These are phyloP conservation scores for Protobothrops mucrosquamatus DNA, from an alignment of 2,113 vertebrate species.

Conservation along the genomic window DNA sequence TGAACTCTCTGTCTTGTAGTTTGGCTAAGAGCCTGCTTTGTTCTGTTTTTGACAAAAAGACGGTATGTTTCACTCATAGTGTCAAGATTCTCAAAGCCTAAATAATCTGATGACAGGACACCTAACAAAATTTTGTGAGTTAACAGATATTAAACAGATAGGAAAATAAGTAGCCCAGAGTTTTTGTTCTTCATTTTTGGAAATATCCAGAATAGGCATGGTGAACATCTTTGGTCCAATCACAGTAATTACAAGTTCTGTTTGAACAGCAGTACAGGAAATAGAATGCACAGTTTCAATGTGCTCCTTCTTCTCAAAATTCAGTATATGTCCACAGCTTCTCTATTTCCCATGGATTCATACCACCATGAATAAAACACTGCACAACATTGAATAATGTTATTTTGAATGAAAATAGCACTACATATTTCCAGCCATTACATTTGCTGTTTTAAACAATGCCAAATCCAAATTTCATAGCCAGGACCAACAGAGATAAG, in stretches of 20 bases:
- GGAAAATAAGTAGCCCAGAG: background rate
- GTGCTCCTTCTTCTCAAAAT: background rate
- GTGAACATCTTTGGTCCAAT: background rate
- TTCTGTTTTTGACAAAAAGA: background rate
- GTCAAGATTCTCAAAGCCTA: background rate
- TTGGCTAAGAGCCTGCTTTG: background rate
- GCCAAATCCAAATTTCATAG: background rate
- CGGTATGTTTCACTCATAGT: background rate
- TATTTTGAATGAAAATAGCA: background rate
- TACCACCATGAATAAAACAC: background rate
- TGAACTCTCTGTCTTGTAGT: background rate
- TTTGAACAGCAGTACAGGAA: background rate
- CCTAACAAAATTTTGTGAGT: background rate
- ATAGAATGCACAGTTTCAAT: background rate
- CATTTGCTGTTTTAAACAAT: background rate
- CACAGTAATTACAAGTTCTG: background rate
- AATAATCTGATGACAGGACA: background rate
- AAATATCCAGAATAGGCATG: background rate
- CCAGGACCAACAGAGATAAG: background rate
- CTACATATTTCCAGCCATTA: conserved; percentile 2
- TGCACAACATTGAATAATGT: background rate
- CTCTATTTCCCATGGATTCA: background rate
- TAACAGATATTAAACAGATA: background rate
- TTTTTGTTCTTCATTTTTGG: background rate
- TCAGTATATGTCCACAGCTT: background rate